Evolutionary conservation across 2,888 invertebrate species (phyloP), one percentile per base, ranked within the genome.

Genomic region (Leptothorax acervorum): DNA sequence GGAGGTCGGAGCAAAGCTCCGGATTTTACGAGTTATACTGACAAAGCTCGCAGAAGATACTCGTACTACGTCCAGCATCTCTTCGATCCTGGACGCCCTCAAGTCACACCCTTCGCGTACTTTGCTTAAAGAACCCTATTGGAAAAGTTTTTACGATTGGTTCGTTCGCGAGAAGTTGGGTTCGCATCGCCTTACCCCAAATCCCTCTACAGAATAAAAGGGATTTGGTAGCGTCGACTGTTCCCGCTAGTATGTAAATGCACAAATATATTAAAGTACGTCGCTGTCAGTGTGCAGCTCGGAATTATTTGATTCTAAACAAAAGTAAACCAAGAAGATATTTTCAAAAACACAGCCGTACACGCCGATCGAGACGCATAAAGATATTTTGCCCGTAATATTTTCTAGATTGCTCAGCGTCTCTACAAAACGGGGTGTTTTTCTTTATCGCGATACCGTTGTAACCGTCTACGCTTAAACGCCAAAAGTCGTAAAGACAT

Each of bases 81-180:
- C 66, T 51, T 82, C 85, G 74, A 83, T 35, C 39, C 73, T 55
- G 82, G 81, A 81, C 88, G 85, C 55, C 86, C 70, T 53, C 28
- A 42, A 51, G 62, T 60, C 86, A 79, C 83, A 74, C 60, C 51
- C 85, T 81, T 28, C 60, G 53, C 83, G 82, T 87, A 89, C 86
- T 88, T 90, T 87, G 87, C 87, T 87, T 90, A 90, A 89, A 89
- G 87, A 87, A 88, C 87, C 84, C 87, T 90, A 89, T 91, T 91
- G 88, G 88, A 88, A 91, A 89, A 92, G 90, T 88, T 92, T 91
- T 92, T 91, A 90, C 90, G 91, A 89, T 91, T 88, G 86, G 81
- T 88, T 89, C 89, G 90, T 88, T 88, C 87, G 84, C 75, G 74
- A 85, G 75, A 85, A 74, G 71, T 70, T 70, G 60, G 73, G 55